Base-by-base conservation (phyloP, 2,888 invertebrate genomes). In the Drosophila dives region DNA sequence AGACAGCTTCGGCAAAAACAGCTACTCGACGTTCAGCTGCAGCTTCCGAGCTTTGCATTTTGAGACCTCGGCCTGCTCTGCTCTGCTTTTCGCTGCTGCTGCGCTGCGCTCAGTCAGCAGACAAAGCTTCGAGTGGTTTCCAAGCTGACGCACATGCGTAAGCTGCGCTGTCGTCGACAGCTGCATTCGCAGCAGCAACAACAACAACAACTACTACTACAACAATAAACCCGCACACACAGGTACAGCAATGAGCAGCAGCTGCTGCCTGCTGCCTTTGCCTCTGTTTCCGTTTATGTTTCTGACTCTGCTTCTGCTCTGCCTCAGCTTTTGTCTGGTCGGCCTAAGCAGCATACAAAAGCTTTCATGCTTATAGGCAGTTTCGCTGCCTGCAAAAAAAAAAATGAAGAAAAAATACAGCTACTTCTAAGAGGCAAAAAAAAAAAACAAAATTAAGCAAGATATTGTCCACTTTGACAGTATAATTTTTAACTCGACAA, bases 121-220 rank as follows among this genome's bases (percentile, higher is more conserved):
- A 60, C 69, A 64, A 72, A 77, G 77, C 64, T 76, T 77, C 61
- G 63, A 73, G 74, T 59, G 60, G 64, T 59, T 77, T 69, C 62
- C 76, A 77, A 73, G 64, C 58, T 67, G 79, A 79, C 79, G 79
- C 79, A 80, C 78, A 80, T 80, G 79, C 79, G 79, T 80, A 78
- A 78, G 79, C 81, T 68, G 78, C 78, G 81, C 77, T 65, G 77
- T 50, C 75, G 65, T 54, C 71, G 70, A 34, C 74, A 77, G 78
- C 64, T 77, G 76, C 76, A 77, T 45, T 50, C 67, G 54, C 56
- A 48, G 40, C 61, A 53, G 7, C 40, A 36, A 5, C 59, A 34
- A 6, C 72, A 26, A 11, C 45, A 51, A 15, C 33, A 56, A 40
- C 51, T 36, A 23, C 72, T 58, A 50, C 56, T 29, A 34, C 56